Evolutionary conservation across 1,140 invertebrate species (phyloP), one percentile per base, ranked within the genome.

Genomic region (Neoseiulus cucumeris): DNA sequence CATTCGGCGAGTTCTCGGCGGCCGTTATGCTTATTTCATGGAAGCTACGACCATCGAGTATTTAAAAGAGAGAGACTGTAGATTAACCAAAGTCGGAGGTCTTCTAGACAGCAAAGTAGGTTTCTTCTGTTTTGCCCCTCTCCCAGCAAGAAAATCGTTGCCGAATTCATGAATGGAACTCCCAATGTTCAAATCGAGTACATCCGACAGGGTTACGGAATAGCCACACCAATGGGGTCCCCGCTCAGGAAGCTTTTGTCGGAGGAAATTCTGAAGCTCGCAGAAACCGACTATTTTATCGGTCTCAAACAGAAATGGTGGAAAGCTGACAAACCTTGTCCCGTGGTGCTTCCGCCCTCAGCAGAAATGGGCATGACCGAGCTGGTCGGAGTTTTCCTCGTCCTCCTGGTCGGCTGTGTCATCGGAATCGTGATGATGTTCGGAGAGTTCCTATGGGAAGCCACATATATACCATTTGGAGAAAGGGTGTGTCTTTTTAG

Each of bases 121-220:
- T 91, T 89, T 72, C 33, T 9, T 87, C 87, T 12, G 90, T 91
- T 69, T 87, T 87, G 0, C 90, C 87, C 4, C 33, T 39, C 33
- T 39, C 33, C 33, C 33, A 39, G 33, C 4, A 39, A 39, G 9
- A 39, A 4, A 39, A 9, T 6, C 33, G 4, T 4, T 6, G 9
- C 33, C 4, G 4, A 6, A 39, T 39, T 39, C 33, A n/a, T n/a
- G 33, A 39, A 4, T 39, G 4, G 33, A 9, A 39, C 4, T 6
- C 9, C 33, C 4, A 4, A 6, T 39, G 33, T 39, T 9, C 4
- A 4, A 39, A 39, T 39, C 33, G 33, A 9, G 4, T 39, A 39
- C 4, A 39, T 39, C 33, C 33, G 33, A 39, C 33, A 59, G 51
- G 51, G 89, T 72, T 92, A 92, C 73, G 89, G 89, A 47, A 89